Percentiles rank a stretch among this genome's conserved stretches.
Evolutionary conservation across 30 jellyfish, hydroid and myxozoan genomes (phyloP).

Genomic region (Turritopsis rubra): DNA sequence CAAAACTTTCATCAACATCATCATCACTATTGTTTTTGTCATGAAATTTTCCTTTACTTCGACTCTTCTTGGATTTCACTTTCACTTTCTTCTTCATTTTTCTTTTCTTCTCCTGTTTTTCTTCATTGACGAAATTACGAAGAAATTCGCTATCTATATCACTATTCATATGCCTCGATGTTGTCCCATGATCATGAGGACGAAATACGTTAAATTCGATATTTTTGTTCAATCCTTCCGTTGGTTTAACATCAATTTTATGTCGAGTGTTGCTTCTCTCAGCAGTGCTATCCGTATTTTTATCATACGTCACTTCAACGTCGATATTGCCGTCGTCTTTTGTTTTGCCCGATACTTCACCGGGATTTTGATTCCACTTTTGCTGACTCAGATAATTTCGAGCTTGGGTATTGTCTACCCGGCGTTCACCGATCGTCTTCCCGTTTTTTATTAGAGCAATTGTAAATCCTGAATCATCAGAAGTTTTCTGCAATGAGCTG

Average conservation of each 20-base stretch:
- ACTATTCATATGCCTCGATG: background rate
- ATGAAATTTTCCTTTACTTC: slow-evolving; percentile 1
- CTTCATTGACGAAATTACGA: background rate
- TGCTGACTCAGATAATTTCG: background rate
- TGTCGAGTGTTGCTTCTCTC: background rate
- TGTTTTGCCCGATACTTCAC: background rate
- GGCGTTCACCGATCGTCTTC: background rate
- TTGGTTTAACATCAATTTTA: slow-evolving; percentile 14
- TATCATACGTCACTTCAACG: slow-evolving; percentile 45
- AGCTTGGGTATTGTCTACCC: slow-evolving; percentile 17
- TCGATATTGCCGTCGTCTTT: slow-evolving; percentile 23
- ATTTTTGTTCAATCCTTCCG: background rate
- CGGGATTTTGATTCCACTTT: background rate
- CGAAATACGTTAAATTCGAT: background rate
- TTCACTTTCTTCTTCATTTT: slow-evolving; percentile 1
- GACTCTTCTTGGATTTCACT: background rate
- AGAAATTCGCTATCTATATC: slow-evolving; percentile 3
- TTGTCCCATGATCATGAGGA: background rate
- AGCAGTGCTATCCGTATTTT: slow-evolving; percentile 6
- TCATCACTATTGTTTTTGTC: slow-evolving; percentile 9
- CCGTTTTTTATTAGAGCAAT: slow-evolving; percentile 28
- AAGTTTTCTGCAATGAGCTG: background rate
- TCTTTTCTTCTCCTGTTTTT: background rate
- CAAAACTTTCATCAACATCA: slow-evolving; percentile 5
- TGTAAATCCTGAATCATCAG: slow-evolving; percentile 12